Percentiles rank a stretch among this genome's conserved stretches.
Conservation (phyloP, 2,888 invertebrate genomes). For the Leptopilina syphax region DNA sequence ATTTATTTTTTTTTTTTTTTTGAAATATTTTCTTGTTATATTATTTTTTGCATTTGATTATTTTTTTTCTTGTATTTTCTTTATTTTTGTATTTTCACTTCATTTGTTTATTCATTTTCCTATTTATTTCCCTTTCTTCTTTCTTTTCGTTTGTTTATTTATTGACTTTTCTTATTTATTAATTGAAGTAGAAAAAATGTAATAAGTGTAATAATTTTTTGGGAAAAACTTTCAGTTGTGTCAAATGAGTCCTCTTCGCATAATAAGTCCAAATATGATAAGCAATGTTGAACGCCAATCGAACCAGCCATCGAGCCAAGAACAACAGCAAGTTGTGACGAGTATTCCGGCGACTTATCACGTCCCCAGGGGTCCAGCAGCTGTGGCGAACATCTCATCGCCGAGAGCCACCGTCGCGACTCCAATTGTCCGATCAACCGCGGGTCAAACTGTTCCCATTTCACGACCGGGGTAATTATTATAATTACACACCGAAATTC, state of each 20-base stretch:
- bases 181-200: too few species aligned
- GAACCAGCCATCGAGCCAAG: conserved; percentile 59
- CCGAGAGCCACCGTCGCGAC: conserved; percentile 83
- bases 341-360: conserved; percentile 76
- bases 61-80: too few species aligned
- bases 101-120: too few species aligned
- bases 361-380: conserved; percentile 82
- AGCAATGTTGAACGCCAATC: conserved; percentile 69
- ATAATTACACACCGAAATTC: background rate
- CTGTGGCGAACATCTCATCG: conserved; percentile 86
- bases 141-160: too few species aligned
- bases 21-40: too few species aligned
- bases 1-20: too few species aligned
- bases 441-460: conserved; percentile 70
- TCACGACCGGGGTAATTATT: conserved; percentile 67
- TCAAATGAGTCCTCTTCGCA: conserved; percentile 72
- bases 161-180: too few species aligned
- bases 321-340: conserved; percentile 70
- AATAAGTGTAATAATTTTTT: too few species aligned
- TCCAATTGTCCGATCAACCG: conserved; percentile 71
- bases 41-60: too few species aligned
- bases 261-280: conserved; percentile 72
- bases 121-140: too few species aligned
- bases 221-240: conserved; percentile 63
- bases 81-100: too few species aligned